phyloP scores from a whole-genome alignment of 2,888 invertebrate genomes.

The Cacoxenus indagator region DNA sequence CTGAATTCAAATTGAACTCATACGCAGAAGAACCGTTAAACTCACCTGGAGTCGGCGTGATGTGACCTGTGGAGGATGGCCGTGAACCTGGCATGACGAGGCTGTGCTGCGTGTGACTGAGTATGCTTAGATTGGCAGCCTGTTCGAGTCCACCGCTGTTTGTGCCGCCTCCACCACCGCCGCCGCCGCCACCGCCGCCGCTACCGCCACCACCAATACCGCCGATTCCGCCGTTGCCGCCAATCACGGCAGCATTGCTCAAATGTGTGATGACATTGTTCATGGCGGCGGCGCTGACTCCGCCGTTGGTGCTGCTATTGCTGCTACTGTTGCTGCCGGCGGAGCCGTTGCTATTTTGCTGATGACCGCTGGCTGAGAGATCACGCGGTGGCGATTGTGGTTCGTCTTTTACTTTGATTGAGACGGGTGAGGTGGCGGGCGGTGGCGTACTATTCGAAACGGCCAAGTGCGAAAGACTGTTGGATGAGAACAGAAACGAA shows the following conservation, averaged over 20 bases:
- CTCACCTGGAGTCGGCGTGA: slow-evolving; percentile 75
- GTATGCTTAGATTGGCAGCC: slow-evolving; percentile 72
- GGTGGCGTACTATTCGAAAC: slow-evolving; percentile 82
- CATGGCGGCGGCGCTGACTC: slow-evolving; percentile 48
- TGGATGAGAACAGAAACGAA: slow-evolving; percentile 69
- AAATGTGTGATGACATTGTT: slow-evolving; percentile 54
- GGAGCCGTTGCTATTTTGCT: slow-evolving; percentile 63
- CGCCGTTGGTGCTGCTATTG: slow-evolving; percentile 51
- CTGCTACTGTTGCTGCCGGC: slow-evolving; percentile 52
- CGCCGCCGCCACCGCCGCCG: slow-evolving; percentile 58
- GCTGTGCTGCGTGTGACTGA: slow-evolving; percentile 73
- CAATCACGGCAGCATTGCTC: slow-evolving; percentile 42
- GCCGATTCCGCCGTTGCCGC: slow-evolving; percentile 47
- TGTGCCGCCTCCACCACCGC: slow-evolving; percentile 55
- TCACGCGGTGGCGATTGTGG: slow-evolving; percentile 95
- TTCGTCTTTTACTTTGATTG: slow-evolving; percentile 94
- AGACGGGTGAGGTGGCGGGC: slow-evolving; percentile 83
- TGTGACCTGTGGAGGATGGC: slow-evolving; percentile 75
- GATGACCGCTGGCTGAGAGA: slow-evolving; percentile 72
- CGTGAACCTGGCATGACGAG: slow-evolving; percentile 72
- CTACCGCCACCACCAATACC: slow-evolving; percentile 52
- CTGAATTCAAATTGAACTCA: slow-evolving; percentile 36
- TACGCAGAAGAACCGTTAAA: slow-evolving; percentile 14
- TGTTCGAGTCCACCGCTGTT: slow-evolving; percentile 59
- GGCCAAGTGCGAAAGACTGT: slow-evolving; percentile 82